These are phyloP conservation scores for Bubo bubo DNA, from an alignment of 2,113 vertebrate genomes.

Conservation along the genomic window DNA sequence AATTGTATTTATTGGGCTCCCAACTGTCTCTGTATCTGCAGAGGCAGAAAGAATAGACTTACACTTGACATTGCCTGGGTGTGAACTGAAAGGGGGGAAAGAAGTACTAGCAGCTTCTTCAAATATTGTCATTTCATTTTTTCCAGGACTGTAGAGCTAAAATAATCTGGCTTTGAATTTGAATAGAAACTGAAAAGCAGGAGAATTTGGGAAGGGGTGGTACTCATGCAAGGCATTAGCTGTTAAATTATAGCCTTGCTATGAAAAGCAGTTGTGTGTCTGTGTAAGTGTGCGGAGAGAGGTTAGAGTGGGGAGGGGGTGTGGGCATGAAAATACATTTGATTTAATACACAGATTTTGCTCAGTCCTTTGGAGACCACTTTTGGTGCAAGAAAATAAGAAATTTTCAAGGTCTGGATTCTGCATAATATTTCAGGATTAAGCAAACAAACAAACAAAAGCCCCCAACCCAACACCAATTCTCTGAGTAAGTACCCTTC, in stretches of 20 bases:
- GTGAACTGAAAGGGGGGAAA: neutral
- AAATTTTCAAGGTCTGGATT: neutral
- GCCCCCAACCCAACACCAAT: neutral
- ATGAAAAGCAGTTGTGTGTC: conserved; percentile 38
- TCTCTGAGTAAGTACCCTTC: neutral
- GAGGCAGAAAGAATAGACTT: neutral
- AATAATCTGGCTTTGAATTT: conserved; percentile 76
- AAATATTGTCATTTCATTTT: conserved; percentile 69
- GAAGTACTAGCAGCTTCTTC: conserved; percentile 45
- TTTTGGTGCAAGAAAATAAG: neutral
- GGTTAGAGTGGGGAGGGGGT: neutral
- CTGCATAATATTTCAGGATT: neutral
- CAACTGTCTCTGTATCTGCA: neutral
- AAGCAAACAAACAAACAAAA: neutral
- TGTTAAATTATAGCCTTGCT: conserved; percentile 73
- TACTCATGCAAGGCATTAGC: conserved; percentile 62
- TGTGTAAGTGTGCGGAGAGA: neutral
- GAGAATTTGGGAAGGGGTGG: conserved; percentile 57
- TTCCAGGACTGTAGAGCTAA: conserved; percentile 65
- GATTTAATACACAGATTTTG: conserved; percentile 11
- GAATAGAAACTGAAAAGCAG: conserved; percentile 70
- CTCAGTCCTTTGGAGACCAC: conserved; percentile 25
- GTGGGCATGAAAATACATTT: conserved; percentile 9
- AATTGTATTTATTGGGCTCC: neutral
- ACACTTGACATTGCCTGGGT: neutral